Percentiles rank a stretch among this genome's conserved stretches.
These are phyloP conservation scores for Oncopodura yosiiana DNA, from an alignment of 1,140 invertebrate species.

Conservation along the genomic window DNA sequence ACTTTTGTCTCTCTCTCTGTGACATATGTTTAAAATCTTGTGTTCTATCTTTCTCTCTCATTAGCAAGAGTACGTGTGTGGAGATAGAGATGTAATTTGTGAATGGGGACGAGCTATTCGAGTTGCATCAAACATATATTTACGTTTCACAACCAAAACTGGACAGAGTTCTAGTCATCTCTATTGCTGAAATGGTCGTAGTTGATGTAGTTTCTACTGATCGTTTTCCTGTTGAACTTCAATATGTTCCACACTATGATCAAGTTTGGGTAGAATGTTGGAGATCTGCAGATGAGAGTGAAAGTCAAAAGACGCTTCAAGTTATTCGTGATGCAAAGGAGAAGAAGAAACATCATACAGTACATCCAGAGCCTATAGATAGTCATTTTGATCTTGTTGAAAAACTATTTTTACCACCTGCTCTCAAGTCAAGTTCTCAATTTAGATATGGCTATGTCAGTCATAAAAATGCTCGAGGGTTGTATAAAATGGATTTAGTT, in stretches of 20 bases:
- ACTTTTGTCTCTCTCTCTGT: neutral
- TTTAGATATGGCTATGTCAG: slow-evolving; percentile 60
- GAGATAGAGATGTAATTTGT: slow-evolving; percentile 52
- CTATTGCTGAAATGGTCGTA: slow-evolving; percentile 60
- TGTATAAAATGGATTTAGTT: slow-evolving; percentile 66
- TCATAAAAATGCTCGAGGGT: slow-evolving; percentile 59
- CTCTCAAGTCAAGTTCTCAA: slow-evolving; percentile 33
- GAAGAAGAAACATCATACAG: slow-evolving; percentile 63
- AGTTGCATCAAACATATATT: slow-evolving; percentile 60
- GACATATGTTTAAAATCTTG: neutral
- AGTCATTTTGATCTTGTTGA: slow-evolving; percentile 67
- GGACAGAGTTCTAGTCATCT: slow-evolving; percentile 62
- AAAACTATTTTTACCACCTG: slow-evolving; percentile 58
- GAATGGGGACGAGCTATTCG: slow-evolving; percentile 65
- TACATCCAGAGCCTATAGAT: slow-evolving; percentile 68
- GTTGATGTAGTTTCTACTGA: slow-evolving; percentile 64
- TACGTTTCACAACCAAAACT: slow-evolving; percentile 64
- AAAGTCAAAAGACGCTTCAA: slow-evolving; percentile 61
- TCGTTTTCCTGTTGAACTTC: slow-evolving; percentile 59
- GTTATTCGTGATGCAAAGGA: slow-evolving; percentile 65
- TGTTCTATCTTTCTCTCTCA: neutral
- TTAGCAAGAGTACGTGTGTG: slow-evolving; percentile 58
- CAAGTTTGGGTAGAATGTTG: slow-evolving; percentile 72
- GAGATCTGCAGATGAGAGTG: slow-evolving; percentile 48
- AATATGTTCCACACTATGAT: slow-evolving; percentile 62